Percentiles rank a stretch among this genome's conserved stretches.
phyloP scores from a whole-genome alignment of 2,797 vertebrate genomes.

The Taeniopygia guttata region DNA sequence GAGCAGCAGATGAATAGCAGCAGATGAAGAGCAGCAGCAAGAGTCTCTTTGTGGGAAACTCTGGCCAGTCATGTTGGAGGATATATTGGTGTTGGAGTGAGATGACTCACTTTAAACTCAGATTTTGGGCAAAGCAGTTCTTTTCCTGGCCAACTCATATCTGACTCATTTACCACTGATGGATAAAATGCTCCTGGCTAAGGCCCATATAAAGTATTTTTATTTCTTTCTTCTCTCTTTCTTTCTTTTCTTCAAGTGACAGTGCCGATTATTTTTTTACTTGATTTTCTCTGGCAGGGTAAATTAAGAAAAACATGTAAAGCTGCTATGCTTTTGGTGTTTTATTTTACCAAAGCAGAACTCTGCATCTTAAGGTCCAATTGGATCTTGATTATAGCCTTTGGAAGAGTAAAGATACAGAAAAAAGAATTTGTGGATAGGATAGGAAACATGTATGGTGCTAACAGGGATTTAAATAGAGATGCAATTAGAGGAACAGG shows the following conservation, averaged over 20 bases:
- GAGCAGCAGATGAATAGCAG: slow-evolving; percentile 64
- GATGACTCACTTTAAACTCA: slow-evolving; percentile 78
- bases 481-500: slow-evolving; percentile 19
- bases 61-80: slow-evolving; percentile 77
- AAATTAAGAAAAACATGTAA: slow-evolving; percentile 35
- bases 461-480: slow-evolving; percentile 38
- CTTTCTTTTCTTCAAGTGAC: slow-evolving; percentile 66
- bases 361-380: slow-evolving; percentile 35
- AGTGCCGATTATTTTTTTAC: slow-evolving; percentile 56
- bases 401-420: slow-evolving; percentile 30
- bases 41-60: slow-evolving; percentile 64
- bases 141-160: slow-evolving; percentile 80
- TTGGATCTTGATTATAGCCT: slow-evolving; percentile 47
- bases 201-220: slow-evolving; percentile 74
- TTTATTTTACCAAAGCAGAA: slow-evolving; percentile 40
- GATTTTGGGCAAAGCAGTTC: slow-evolving; percentile 77
- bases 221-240: slow-evolving; percentile 69
- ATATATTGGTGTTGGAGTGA: slow-evolving; percentile 77
- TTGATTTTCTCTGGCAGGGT: slow-evolving; percentile 55
- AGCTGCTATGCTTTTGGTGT: not conserved
- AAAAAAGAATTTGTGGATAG: slow-evolving; percentile 31
- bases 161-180: slow-evolving; percentile 81
- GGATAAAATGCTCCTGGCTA: slow-evolving; percentile 78
- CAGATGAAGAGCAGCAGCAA: slow-evolving; percentile 67
- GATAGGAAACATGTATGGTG: slow-evolving; percentile 10